phyloP scores from a whole-genome alignment of 64 coral and sea anemone species.

The Actinia tenebrosa region DNA sequence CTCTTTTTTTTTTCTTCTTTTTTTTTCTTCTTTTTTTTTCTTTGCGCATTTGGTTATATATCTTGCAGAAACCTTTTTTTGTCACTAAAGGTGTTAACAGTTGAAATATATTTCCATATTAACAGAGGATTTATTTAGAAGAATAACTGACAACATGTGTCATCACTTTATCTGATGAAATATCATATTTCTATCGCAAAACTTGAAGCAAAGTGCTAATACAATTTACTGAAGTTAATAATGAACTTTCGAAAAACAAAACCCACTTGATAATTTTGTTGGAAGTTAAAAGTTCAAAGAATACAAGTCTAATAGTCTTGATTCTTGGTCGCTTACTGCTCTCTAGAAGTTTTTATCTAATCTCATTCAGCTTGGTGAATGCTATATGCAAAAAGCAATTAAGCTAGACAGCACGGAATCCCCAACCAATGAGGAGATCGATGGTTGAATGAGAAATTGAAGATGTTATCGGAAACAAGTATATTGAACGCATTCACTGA shows the following conservation, averaged over 20 bases:
- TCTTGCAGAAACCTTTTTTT: too few relatives aligned
- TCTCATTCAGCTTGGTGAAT: neutral
- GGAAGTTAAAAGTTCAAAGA: neutral
- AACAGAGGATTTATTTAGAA: too few relatives aligned
- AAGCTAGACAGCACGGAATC: neutral
- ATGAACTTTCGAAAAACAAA: neutral
- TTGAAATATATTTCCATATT: too few relatives aligned
- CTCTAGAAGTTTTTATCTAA: neutral
- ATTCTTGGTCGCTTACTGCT: neutral
- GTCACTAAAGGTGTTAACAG: too few relatives aligned
- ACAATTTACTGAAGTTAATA: neutral
- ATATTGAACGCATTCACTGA: neutral
- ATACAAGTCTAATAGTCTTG: neutral
- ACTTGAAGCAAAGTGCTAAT: neutral
- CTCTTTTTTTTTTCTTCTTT: too few relatives aligned
- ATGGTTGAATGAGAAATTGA: neutral
- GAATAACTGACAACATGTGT: too few relatives aligned
- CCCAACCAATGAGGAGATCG: neutral
- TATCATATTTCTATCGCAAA: too few relatives aligned
- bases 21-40: too few relatives aligned
- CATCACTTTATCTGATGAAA: too few relatives aligned
- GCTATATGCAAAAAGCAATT: neutral
- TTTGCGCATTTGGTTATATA: too few relatives aligned
- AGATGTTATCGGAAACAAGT: neutral
- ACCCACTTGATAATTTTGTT: neutral